A percentile compares a stretch with the other conserved stretches of the same genome.
These are phyloP conservation scores for Achroia grisella DNA, from an alignment of 1,140 invertebrate species.

Conservation along the genomic window DNA sequence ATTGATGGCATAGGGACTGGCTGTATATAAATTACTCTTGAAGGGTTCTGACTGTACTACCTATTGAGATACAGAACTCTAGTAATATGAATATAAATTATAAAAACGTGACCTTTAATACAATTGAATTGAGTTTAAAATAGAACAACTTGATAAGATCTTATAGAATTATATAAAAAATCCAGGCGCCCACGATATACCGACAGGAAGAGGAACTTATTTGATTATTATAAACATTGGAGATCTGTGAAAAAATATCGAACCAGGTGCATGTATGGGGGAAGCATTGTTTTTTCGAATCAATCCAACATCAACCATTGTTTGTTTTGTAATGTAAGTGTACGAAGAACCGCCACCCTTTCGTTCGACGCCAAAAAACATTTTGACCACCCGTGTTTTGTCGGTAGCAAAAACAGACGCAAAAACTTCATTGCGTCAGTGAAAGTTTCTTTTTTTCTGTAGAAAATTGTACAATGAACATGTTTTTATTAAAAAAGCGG, in stretches of 20 bases:
- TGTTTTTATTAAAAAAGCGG: background rate
- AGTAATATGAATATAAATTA: too few relatives aligned
- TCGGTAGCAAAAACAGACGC: conserved; percentile 32
- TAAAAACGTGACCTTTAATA: conserved; percentile 7
- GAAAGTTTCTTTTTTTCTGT: conserved; percentile 43
- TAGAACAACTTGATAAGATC: conserved; percentile 11
- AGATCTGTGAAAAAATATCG: conserved; percentile 33
- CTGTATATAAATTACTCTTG: too few relatives aligned
- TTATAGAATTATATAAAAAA: conserved; percentile 35
- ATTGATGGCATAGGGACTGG: too few relatives aligned
- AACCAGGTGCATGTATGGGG: conserved; percentile 50
- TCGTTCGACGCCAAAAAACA: conserved; percentile 23
- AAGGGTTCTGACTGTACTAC: too few relatives aligned
- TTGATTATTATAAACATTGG: conserved; percentile 67
- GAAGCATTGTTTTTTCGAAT: conserved; percentile 43
- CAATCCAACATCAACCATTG: conserved; percentile 21
- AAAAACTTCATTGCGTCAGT: conserved; percentile 48
- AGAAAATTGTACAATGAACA: background rate
- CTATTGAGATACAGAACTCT: too few relatives aligned
- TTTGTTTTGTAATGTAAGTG: conserved; percentile 60
- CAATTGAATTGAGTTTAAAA: conserved; percentile 17
- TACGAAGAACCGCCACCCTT: conserved; percentile 42
- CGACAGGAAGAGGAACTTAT: conserved; percentile 67
- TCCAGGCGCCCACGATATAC: conserved; percentile 53
- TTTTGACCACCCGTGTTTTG: conserved; percentile 14